A percentile compares a stretch with the other conserved stretches of the same genome.
Conservation (phyloP, 2,888 invertebrate genomes). For the Mesochorus sp. region DNA sequence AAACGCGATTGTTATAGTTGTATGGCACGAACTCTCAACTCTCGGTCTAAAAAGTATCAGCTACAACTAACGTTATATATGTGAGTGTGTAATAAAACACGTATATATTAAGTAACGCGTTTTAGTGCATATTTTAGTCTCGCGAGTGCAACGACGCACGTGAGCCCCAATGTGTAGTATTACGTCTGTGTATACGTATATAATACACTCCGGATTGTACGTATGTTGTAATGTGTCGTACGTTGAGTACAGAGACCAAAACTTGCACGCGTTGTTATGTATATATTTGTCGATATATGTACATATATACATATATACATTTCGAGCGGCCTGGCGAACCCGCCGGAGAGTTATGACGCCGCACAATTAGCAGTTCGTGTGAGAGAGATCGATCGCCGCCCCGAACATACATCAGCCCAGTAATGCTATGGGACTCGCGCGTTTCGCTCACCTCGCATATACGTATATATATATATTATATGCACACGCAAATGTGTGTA, state of each 20-base stretch:
- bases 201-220: slow-evolving; percentile 18
- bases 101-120: too few relatives aligned
- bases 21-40: slow-evolving; percentile 58
- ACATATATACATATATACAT: not conserved
- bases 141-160: slow-evolving; percentile 28
- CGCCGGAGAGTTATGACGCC: slow-evolving; percentile 80
- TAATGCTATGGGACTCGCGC: slow-evolving; percentile 73
- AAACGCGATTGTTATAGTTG: slow-evolving; percentile 61
- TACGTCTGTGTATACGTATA: not conserved
- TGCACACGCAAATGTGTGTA: slow-evolving; percentile 34
- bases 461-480: slow-evolving; percentile 32
- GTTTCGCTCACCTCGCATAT: slow-evolving; percentile 69
- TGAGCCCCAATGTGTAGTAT: not conserved
- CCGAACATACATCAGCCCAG: slow-evolving; percentile 81
- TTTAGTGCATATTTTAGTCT: not conserved
- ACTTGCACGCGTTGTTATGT: slow-evolving; percentile 43
- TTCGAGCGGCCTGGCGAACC: slow-evolving; percentile 58
- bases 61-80: too few relatives aligned
- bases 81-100: too few relatives aligned
- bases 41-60: slow-evolving; percentile 2
- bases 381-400: slow-evolving; percentile 82
- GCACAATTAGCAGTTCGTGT: slow-evolving; percentile 82
- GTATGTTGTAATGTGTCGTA: slow-evolving; percentile 4
- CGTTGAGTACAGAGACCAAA: slow-evolving; percentile 22
- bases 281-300: slow-evolving; percentile 2